Evolutionary conservation across 2,888 invertebrate species (phyloP).

Genomic region (Trachelus stipa): DNA sequence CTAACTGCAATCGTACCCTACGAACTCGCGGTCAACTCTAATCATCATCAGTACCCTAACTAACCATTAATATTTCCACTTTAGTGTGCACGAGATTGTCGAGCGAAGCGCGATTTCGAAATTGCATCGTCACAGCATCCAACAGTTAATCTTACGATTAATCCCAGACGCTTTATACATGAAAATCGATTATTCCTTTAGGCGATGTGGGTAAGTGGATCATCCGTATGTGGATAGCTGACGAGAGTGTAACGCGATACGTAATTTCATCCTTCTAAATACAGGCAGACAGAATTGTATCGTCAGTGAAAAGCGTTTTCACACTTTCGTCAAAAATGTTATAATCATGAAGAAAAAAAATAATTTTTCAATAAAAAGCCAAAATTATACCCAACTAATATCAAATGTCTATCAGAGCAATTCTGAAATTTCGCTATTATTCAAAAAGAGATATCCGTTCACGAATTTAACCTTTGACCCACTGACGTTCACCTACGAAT

Average conservation of each 20-base stretch:
- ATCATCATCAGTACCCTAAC: slow-evolving; percentile 12
- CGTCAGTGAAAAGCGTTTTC: not conserved
- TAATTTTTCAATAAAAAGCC: not conserved
- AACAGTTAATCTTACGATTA: not conserved
- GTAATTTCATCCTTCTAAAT: not conserved
- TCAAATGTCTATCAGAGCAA: not conserved
- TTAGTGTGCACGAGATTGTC: slow-evolving; percentile 35
- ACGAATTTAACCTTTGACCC: not conserved
- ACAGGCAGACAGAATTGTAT: not conserved
- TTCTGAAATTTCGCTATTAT: not conserved
- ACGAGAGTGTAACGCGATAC: not conserved
- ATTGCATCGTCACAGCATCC: slow-evolving; percentile 22
- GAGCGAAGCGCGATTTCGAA: slow-evolving; percentile 36
- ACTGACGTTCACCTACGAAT: not conserved
- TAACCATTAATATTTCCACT: slow-evolving; percentile 26
- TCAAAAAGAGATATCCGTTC: not conserved
- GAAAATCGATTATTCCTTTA: not conserved
- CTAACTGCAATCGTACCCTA: slow-evolving; percentile 9
- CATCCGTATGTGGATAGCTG: not conserved
- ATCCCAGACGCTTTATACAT: not conserved
- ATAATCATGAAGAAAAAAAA: not conserved
- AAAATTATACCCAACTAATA: not conserved
- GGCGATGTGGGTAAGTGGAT: not conserved
- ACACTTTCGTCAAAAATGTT: not conserved
- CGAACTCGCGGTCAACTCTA: slow-evolving; percentile 5